These are phyloP conservation scores for Drosophila siamana DNA, from an alignment of 2,888 invertebrate genomes.

Conservation along the genomic window DNA sequence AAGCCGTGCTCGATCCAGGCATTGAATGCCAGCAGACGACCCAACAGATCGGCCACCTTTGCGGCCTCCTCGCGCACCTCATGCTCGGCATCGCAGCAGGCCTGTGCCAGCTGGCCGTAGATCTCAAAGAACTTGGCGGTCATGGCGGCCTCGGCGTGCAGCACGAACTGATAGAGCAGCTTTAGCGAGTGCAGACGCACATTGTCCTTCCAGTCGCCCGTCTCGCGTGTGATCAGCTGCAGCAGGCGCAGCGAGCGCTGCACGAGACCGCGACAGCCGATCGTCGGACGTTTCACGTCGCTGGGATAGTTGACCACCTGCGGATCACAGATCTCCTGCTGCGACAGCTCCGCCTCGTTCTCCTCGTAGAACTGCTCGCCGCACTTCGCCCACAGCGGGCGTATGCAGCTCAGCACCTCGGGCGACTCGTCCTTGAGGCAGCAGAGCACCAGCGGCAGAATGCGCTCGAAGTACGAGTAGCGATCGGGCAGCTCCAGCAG, in stretches of 20 bases:
- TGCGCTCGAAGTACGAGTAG: constrained; percentile 94
- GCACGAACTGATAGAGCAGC: constrained; percentile 83
- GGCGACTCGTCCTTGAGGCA: constrained; percentile 93
- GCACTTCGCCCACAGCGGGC: constrained; percentile 89
- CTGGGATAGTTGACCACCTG: constrained; percentile 91
- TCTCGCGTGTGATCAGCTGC: constrained; percentile 81
- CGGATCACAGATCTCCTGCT: constrained; percentile 91
- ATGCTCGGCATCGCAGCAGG: constrained; percentile 80
- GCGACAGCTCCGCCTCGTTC: constrained; percentile 94
- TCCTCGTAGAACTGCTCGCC: constrained; percentile 93
- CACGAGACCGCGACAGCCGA: constrained; percentile 93
- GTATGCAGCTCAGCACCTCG: constrained; percentile 89
- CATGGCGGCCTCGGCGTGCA: constrained; percentile 84
- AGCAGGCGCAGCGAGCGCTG: constrained; percentile 87
- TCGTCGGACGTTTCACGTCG: constrained; percentile 90
- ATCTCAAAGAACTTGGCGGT: constrained; percentile 84
- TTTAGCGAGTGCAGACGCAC: constrained; percentile 84
- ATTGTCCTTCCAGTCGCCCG: constrained; percentile 85
- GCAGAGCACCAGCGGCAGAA: constrained; percentile 93
- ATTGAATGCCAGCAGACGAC: constrained; percentile 79
- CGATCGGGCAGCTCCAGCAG: constrained; percentile 92
- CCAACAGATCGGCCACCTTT: constrained; percentile 83
- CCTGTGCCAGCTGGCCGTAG: constrained; percentile 80
- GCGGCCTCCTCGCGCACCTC: constrained; percentile 77
- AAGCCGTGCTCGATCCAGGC: constrained; percentile 84